phyloP scores from a whole-genome alignment of 35 echinoderm and acorn worm genomes.

The Lytechinus pictus region DNA sequence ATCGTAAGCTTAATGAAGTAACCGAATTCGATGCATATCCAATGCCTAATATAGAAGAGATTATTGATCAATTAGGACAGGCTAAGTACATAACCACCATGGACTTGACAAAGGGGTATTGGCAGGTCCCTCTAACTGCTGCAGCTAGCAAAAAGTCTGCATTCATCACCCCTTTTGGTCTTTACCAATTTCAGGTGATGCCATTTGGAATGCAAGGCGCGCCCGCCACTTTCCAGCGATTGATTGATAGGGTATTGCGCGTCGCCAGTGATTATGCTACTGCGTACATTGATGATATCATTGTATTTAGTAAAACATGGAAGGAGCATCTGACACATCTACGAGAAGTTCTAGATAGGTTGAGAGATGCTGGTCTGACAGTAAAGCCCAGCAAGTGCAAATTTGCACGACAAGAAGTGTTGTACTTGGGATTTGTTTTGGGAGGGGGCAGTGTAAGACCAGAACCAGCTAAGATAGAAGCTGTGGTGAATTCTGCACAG shows the following conservation, averaged over 20 bases:
- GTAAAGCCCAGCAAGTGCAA: too few relatives aligned
- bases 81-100: constrained; percentile 55
- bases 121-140: too few relatives aligned
- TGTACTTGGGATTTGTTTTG: constrained; percentile 62
- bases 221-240: too few relatives aligned
- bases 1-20: too few relatives aligned
- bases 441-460: constrained; percentile 59
- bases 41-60: constrained; percentile 68
- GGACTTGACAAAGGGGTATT: constrained; percentile 49
- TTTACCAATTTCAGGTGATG: constrained; percentile 41
- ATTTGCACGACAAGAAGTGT: constrained; percentile 41
- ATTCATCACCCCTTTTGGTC: constrained; percentile 38
- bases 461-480: constrained; percentile 56
- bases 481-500: constrained; percentile 7
- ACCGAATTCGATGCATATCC: constrained; percentile 74
- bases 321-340: too few relatives aligned
- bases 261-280: background rate
- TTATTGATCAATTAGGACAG: constrained; percentile 34
- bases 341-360: too few relatives aligned
- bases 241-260: constrained; percentile 40
- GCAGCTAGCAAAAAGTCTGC: constrained; percentile 2
- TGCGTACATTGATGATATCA: constrained; percentile 65
- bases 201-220: constrained; percentile 52
- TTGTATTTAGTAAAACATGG: constrained; percentile 37
- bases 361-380: too few relatives aligned